Base-by-base conservation (phyloP, 2,113 vertebrate genomes). In the Macrotus californicus region DNA sequence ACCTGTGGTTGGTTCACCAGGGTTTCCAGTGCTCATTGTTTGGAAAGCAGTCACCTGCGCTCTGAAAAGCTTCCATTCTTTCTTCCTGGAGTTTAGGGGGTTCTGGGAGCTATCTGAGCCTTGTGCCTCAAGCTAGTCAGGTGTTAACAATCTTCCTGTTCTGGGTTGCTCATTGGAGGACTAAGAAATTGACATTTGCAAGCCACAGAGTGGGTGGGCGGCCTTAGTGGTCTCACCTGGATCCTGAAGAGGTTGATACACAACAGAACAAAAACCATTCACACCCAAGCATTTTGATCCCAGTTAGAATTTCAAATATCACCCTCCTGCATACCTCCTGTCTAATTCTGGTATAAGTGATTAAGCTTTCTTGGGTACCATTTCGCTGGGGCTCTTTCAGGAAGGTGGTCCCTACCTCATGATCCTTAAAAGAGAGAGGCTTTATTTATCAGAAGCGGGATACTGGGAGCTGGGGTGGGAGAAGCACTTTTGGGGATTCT, bases 401-500 rank as follows among this genome's bases (percentile, higher is more conserved):
- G 69, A 92, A 94, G 67, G 13, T 52, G 48, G 41, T 67, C 26
- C 29, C n/a, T 56, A 26, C 56, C 61, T 80, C 24, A 5, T 19
- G 59, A 70, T 80, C 41, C 61, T 95, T 90, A 56, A 80, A 52
- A 59, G 79, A 77, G 16, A 64, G 85, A 54, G 24, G 12, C 36
- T 89, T 89, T 76, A 43, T 56, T 76, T 69, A 70, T 75, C 64
- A 70, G 34, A 91, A 85, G 39, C 43, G 9, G 43, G 79, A 56
- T 50, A 56, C 48, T 95, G 89, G 91, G 66, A 72, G 16, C 79
- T 70, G 34, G 61, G 39, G 16, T 66, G 56, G 54, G 39, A 86
- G 46, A 86, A 75, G 39, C 34, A 46, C 41, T 56, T 83, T 94
- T 72, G 86, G 41, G 50, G 91, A 92, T 84, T 94, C 82, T 73